Conservation (phyloP, 2,797 vertebrate genomes). For the Rousettus madagascariensis region DNA sequence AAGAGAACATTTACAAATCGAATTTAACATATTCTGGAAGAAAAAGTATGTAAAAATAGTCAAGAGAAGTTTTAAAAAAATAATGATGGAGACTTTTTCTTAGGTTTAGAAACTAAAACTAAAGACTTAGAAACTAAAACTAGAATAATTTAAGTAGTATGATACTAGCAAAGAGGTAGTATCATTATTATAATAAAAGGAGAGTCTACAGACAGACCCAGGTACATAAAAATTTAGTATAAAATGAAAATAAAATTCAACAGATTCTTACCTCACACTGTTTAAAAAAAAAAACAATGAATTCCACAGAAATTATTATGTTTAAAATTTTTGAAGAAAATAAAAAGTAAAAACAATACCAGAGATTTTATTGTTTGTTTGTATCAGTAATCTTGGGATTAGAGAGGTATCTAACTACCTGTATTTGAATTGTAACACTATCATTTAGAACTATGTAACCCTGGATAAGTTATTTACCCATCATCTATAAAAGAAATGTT, state of each 20-base stretch:
- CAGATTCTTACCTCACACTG: background rate
- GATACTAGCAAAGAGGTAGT: background rate
- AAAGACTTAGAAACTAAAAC: background rate
- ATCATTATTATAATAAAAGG: background rate
- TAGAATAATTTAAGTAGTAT: background rate
- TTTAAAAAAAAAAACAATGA: background rate
- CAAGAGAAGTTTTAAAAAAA: constrained; percentile 37
- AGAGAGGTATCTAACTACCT: background rate
- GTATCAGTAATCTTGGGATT: background rate
- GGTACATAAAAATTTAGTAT: background rate
- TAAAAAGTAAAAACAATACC: background rate
- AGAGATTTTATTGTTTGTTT: background rate
- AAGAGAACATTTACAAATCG: background rate
- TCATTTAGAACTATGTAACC: background rate
- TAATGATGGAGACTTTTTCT: background rate
- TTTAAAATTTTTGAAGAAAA: background rate
- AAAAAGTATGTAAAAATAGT: background rate
- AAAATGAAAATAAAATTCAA: constrained; percentile 25
- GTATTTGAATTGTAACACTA: background rate
- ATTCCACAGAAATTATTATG: background rate
- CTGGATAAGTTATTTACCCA: background rate
- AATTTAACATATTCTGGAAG: constrained; percentile 19
- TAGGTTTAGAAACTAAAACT: background rate
- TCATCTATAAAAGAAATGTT: background rate
- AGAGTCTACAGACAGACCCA: background rate